Percentiles rank a stretch among this genome's conserved stretches.
phyloP scores from a whole-genome alignment of 2,113 vertebrate genomes.

The Setophaga kirtlandii region DNA sequence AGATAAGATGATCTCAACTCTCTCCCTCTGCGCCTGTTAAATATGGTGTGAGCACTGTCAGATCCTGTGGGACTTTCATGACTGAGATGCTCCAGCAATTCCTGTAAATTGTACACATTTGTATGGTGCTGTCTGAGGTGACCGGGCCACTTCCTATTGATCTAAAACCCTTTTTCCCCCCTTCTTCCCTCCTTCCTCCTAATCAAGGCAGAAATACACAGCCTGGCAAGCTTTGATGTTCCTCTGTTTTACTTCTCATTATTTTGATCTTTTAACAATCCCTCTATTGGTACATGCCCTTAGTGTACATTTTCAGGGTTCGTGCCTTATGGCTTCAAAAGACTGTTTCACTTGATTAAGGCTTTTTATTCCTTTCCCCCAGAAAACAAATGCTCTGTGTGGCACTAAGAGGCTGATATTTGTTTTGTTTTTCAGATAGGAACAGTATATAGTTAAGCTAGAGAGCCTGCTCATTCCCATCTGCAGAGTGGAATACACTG shows the following conservation, averaged over 20 bases:
- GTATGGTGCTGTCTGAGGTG: conserved; percentile 25
- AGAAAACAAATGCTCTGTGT: conserved; percentile 19
- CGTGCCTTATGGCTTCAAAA: conserved; percentile 38
- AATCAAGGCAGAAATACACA: conserved; percentile 56
- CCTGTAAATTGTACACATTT: conserved; percentile 52
- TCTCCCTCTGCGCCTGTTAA: conserved; percentile 53
- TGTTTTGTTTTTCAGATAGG: background rate
- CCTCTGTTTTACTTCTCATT: conserved; percentile 45
- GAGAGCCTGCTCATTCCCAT: background rate
- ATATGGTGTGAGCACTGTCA: conserved; percentile 19
- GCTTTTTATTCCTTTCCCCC: background rate
- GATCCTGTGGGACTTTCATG: conserved; percentile 44
- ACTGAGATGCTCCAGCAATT: conserved; percentile 23
- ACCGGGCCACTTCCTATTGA: conserved; percentile 37
- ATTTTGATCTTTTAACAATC: conserved; percentile 62
- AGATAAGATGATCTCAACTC: conserved; percentile 5
- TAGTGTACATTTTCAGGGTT: conserved; percentile 3
- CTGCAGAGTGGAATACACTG: background rate
- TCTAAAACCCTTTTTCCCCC: conserved; percentile 1
- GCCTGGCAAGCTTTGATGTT: conserved; percentile 61
- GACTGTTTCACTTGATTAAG: background rate
- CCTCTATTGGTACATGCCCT: conserved; percentile 2
- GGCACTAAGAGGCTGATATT: background rate
- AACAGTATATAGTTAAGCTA: background rate
- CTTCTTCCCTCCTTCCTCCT: conserved; percentile 1